Percentiles rank a stretch among this genome's conserved stretches.
phyloP scores from a whole-genome alignment of 2,113 vertebrate genomes.

The Henicopernis longicauda region DNA sequence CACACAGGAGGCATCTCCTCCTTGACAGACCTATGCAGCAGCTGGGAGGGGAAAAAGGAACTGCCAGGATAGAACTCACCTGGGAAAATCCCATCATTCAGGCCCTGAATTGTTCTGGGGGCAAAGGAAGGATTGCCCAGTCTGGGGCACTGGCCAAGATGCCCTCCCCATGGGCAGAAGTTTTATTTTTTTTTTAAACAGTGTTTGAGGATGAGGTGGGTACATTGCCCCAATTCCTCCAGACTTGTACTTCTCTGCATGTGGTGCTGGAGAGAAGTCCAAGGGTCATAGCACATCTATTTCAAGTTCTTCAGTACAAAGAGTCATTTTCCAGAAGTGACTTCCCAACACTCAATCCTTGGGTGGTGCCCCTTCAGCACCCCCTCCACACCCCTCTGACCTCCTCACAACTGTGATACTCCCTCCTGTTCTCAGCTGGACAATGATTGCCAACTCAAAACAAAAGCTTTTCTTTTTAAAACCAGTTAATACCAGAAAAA shows the following conservation, averaged over 20 bases:
- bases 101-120: fast-evolving
- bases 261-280: not conserved
- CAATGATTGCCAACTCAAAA: not conserved
- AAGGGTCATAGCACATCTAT: not conserved
- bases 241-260: not conserved
- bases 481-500: not conserved
- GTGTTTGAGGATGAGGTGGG: not conserved
- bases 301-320: not conserved
- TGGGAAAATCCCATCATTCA: fast-evolving
- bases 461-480: not conserved
- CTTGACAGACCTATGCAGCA: not conserved
- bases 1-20: not conserved
- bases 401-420: not conserved
- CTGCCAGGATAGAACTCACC: not conserved
- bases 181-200: not conserved
- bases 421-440: not conserved
- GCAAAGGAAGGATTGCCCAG: not conserved
- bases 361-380: not conserved
- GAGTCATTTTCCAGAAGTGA: not conserved
- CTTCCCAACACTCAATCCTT: not conserved
- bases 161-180: fast-evolving
- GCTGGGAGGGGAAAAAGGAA: not conserved
- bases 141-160: not conserved
- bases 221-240: fast-evolving
- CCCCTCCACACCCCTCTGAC: not conserved